Base-by-base conservation (phyloP, 2,113 vertebrate species). In the Gallinago undulata region DNA sequence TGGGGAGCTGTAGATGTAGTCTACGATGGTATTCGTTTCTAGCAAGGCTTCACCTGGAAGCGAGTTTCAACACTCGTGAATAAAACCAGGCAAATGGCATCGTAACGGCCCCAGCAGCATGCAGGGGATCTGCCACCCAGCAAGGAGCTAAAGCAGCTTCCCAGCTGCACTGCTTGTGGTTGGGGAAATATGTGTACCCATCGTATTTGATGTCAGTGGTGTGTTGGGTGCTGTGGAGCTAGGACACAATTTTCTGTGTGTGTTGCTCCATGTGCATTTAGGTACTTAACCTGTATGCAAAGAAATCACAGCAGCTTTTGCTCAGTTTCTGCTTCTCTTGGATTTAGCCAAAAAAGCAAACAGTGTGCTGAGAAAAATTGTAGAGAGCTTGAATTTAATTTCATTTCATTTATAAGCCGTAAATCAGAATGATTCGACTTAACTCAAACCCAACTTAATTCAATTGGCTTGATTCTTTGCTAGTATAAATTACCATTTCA, bases 1-100 rank as follows among this genome's bases (percentile, higher is more conserved):
- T 1, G 99, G 99, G 53, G 99, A 99, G 89, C 99, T 99, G 94
- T 99, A 99, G 94, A 99, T 97, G 86, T 99, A 98, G 93, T 99
- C 98, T 24, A 99, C 97, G 16, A 95, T 33, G 10, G 99, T 98
- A 45, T 98, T 98, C 30, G 98, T 99, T 97, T 99, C 99, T 53
- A 99, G 96, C 78, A 99, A 97, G 48, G 99, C 99, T 97, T 99
- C 99, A 45, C 99, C 99, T 99, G 97, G 59, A 76, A 91, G 48
- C 35, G 81, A 94, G 41, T 70, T 69, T 45, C 28, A 82, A 73
- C 31, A 30, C 11, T 19, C 11, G 0, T 73, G 75, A 92, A 39
- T 31, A 53, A 66, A 88, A 18, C 6, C 50, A 73, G n/a, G 12
- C 3, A 45, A 74, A 77, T 3, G 25, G 37, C 43, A 24, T 0